Evolutionary conservation across 2,888 invertebrate genomes (phyloP), one percentile per base, ranked within the genome.

Genomic region (Pammene aurita): DNA sequence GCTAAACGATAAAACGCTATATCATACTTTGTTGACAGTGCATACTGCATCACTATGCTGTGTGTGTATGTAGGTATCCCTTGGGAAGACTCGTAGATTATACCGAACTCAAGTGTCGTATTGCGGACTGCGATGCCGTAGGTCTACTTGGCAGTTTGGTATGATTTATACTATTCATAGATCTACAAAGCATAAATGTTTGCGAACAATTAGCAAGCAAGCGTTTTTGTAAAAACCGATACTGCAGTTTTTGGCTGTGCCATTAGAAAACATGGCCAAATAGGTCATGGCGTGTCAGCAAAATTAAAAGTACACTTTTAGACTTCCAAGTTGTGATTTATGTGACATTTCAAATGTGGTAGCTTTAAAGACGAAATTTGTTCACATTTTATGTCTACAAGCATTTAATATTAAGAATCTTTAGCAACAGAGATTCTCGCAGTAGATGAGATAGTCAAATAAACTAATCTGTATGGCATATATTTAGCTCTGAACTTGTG

Each of bases 171-270:
- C 18, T 48, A 48, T 9, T 48, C 14, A 7, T 48, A 9, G 14
- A 50, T 18, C 10, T 11, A 11, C 10, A 50, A 50, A 7, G 48
- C 48, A 9, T 14, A 2, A 13, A 13, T 14, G 9, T 50, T 50
- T 18, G 0, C 11, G 11, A 26, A 50, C 0, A 18, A 5, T 11
- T 50, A 5, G 13, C 9, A 62, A 38, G 18, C 13, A 7, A 38
- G 9, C 41, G 2, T 41, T n/a, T 26, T 26, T n/a, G n/a, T 18
- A 6, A n/a, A 13, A 52, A 63, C 54, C 52, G 26, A 54, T 42
- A 54, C 0, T 63, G 63, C 63, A 63, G 52, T 42, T 52, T 50
- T 61, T 63, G 63, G 63, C 63, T 41, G 18, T 10, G 26, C 26
- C 42, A 42, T 54, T 54, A 14, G 6, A 54, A 42, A 63, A 42